Evolutionary conservation across 2,888 invertebrate genomes (phyloP), one percentile per base, ranked within the genome.

Genomic region (Ochlodes sylvanus): DNA sequence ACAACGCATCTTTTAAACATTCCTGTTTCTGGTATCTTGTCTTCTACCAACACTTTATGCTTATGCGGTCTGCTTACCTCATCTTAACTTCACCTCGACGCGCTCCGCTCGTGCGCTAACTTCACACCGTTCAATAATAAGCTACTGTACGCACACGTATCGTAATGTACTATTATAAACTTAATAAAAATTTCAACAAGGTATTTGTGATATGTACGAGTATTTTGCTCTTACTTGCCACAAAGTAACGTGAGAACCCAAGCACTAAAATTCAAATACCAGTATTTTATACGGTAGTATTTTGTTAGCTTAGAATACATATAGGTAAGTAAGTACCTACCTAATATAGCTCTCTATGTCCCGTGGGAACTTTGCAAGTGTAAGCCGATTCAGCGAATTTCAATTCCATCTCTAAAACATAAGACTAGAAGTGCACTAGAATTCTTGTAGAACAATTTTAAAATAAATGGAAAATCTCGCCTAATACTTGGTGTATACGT

Each of bases 351-450:
- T 19, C 19, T 17, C 10, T 50, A 19, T 50, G 10, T 10, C 19
- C 19, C 19, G 50, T 19, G 50, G 19, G 50, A 50, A 19, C 17
- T 50, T 17, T 19, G 50, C 50, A 50, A 50, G 50, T 50, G 50
- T 50, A 50, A 50, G 50, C 19, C 50, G 50, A 50, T 50, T 50
- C 50, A 50, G 50, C 9, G 50, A 50, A 50, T 50, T 50, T 50
- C 44, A 47, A 47, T 47, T 21, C 19, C 17, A 50, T 50, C 19
- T 50, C 50, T 50, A 50, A 50, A 50, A 50, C 50, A 50, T 19
- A 50, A 50, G 50, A 19, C 19, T 19, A 19, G 19, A 3, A 19
- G 19, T 50, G 50, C 19, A 19, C 50, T 50, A 19, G 50, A 19
- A 19, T 50, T 50, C 50, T 21, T 19, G 19, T 19, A 50, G 7